phyloP scores from a whole-genome alignment of 1,140 invertebrate species.

The Plodia interpunctella region DNA sequence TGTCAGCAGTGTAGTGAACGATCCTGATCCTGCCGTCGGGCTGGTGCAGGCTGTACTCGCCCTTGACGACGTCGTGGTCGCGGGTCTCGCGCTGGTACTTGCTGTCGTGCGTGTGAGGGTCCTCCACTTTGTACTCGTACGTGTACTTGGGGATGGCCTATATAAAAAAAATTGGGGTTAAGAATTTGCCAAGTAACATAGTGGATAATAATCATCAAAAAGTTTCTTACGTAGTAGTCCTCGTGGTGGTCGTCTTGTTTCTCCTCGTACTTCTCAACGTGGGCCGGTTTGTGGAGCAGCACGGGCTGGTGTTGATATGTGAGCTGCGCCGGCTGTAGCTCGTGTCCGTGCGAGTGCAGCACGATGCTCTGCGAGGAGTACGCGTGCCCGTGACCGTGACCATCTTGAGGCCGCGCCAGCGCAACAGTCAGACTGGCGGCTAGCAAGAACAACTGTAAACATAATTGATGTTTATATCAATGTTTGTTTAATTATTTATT shows the following conservation, averaged over 20 bases:
- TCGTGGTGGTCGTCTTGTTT: conserved; percentile 18
- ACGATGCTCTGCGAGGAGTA: conserved; percentile 19
- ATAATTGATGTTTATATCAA: no score
- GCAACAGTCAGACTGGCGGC: conserved; percentile 49
- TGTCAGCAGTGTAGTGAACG: conserved; percentile 25
- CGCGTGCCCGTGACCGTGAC: conserved; percentile 19
- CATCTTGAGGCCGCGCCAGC: conserved; percentile 19
- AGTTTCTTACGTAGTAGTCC: conserved; percentile 15
- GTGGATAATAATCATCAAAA: neutral
- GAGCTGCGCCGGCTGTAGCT: neutral
- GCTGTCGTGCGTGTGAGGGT: conserved; percentile 28
- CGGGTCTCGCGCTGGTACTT: conserved; percentile 31
- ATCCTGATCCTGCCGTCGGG: conserved; percentile 30
- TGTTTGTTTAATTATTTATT: no score
- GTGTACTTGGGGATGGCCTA: conserved; percentile 35
- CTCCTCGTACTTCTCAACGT: conserved; percentile 3
- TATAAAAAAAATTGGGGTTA: neutral
- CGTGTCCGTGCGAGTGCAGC: conserved; percentile 19
- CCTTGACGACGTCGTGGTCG: conserved; percentile 30
- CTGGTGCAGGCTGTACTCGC: conserved; percentile 30
- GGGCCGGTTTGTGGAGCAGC: conserved; percentile 15
- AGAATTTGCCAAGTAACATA: neutral
- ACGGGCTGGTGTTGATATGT: conserved; percentile 17
- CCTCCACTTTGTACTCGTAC: conserved; percentile 32
- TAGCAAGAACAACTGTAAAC: conserved; percentile 39